phyloP scores from a whole-genome alignment of 2,797 vertebrate species.

The Catharus ustulatus region DNA sequence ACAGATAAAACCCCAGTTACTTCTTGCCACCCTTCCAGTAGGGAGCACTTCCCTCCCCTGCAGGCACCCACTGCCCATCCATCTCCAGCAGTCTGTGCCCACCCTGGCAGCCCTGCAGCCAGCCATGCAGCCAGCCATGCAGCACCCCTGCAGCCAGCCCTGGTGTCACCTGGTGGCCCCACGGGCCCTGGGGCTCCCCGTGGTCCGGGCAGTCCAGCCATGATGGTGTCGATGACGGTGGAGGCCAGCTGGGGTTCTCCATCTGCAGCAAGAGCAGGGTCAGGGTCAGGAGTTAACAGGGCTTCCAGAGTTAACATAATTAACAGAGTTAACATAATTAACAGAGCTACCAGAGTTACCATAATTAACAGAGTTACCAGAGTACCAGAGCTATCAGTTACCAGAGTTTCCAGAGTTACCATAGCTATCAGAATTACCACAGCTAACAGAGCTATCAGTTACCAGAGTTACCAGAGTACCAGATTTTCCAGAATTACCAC shows the following conservation, averaged over 20 bases:
- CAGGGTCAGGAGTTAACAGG: neutral
- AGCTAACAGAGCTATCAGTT: no score
- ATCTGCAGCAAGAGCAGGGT: conserved; percentile 60
- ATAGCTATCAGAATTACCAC: no score
- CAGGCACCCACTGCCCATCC: neutral
- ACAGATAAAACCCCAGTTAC: neutral
- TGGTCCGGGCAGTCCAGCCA: conserved; percentile 82
- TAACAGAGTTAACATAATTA: no score
- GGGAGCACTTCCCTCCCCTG: neutral
- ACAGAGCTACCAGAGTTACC: no score
- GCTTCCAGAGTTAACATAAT: no score
- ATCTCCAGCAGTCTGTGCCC: no score
- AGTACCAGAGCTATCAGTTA: no score
- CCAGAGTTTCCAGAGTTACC: no score
- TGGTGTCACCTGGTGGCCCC: conserved; percentile 75
- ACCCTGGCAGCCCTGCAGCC: neutral
- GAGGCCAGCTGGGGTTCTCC: conserved; percentile 75
- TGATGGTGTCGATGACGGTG: conserved; percentile 78
- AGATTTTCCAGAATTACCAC: no score
- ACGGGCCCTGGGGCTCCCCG: conserved; percentile 81
- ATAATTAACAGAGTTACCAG: no score
- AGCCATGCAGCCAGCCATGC: neutral
- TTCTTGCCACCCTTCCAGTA: neutral
- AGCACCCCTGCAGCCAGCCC: neutral
- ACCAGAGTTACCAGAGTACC: no score